phyloP scores from a whole-genome alignment of 2,888 invertebrate genomes.

The Carabus problematicus region DNA sequence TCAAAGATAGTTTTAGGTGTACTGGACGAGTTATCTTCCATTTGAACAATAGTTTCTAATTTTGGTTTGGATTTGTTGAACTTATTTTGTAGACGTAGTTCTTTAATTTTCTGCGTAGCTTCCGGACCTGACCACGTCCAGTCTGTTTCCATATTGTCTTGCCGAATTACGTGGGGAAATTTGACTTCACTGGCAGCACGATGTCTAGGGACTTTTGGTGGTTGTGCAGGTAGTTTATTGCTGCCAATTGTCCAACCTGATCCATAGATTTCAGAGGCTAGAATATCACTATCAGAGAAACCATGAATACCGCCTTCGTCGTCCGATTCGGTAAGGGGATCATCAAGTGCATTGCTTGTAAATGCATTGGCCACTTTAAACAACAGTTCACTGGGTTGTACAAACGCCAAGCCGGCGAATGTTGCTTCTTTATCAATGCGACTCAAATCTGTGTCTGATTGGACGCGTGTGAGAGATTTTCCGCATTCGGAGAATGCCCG shows the following conservation, averaged over 20 bases:
- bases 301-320: constrained; percentile 68
- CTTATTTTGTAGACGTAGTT: constrained; percentile 53
- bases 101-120: constrained; percentile 66
- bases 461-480: constrained; percentile 61
- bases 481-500: constrained; percentile 73
- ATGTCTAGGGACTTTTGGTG: constrained; percentile 59
- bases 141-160: constrained; percentile 58
- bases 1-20: constrained; percentile 22
- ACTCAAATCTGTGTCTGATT: constrained; percentile 81
- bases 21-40: background rate
- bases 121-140: constrained; percentile 75
- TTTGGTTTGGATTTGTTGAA: constrained; percentile 46
- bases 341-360: constrained; percentile 60
- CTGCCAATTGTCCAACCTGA: constrained; percentile 65
- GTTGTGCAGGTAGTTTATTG: constrained; percentile 45
- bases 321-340: constrained; percentile 49
- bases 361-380: constrained; percentile 80
- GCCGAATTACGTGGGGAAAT: constrained; percentile 55
- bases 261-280: constrained; percentile 69
- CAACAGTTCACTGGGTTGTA: constrained; percentile 78
- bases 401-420: constrained; percentile 73
- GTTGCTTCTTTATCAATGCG: constrained; percentile 81
- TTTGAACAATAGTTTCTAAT: constrained; percentile 43
- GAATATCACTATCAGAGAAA: constrained; percentile 76
- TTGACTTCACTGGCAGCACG: constrained; percentile 69